Conservation (phyloP, 2,113 vertebrate species). For the Ptilorrhoa leucosticta region DNA sequence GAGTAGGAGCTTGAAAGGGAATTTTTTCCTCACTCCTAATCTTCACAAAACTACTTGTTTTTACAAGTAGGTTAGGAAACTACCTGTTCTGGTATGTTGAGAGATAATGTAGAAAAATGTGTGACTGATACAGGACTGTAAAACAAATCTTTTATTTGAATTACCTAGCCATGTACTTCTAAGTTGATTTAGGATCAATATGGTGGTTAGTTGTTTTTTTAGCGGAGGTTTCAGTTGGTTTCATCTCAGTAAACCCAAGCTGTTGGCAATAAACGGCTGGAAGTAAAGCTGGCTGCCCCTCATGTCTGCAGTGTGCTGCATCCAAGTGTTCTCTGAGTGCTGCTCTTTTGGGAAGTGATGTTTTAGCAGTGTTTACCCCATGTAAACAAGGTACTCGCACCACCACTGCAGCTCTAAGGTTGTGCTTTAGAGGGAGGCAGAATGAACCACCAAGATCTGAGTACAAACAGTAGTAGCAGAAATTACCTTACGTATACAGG, state of each 20-base stretch:
- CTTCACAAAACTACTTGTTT: background rate
- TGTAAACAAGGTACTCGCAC: accelerated
- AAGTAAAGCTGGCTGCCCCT: background rate
- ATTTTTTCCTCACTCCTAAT: background rate
- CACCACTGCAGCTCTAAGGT: background rate
- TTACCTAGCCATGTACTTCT: background rate
- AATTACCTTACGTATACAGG: accelerated
- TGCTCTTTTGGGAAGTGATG: accelerated
- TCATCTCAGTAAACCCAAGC: background rate
- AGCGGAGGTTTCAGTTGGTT: background rate
- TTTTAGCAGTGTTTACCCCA: background rate
- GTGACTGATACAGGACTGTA: accelerated
- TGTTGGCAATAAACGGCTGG: background rate
- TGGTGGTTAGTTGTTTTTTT: background rate
- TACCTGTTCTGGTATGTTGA: background rate
- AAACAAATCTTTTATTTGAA: background rate
- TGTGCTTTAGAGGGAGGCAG: background rate
- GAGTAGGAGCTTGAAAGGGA: background rate
- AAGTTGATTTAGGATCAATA: background rate
- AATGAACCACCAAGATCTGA: background rate
- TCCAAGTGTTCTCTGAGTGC: background rate
- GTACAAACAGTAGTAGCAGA: background rate
- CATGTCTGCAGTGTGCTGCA: background rate
- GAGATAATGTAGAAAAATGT: background rate
- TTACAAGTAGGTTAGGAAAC: background rate